Percentiles rank a stretch among this genome's conserved stretches.
Conservation (phyloP, 1,140 invertebrate species). For the Caerostris darwini region DNA sequence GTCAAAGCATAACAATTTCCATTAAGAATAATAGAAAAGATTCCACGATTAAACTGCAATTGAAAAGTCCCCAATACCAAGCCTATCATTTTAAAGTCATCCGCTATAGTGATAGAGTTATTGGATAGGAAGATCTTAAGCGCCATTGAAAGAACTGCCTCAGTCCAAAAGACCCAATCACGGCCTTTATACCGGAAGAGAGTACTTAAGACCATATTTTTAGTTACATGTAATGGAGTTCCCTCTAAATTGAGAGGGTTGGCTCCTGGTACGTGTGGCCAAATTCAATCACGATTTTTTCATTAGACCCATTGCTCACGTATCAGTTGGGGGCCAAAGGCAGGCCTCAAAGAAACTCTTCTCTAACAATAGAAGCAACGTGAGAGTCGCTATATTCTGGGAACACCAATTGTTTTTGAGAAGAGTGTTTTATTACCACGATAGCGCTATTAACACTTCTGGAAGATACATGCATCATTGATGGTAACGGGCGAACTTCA, state of each 20-base stretch:
- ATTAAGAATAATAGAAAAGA: background rate
- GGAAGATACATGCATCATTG: background rate
- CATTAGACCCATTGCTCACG: conserved; percentile 60
- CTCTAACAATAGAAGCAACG: conserved; percentile 57
- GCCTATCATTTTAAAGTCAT: conserved; percentile 53
- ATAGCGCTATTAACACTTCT: conserved; percentile 47
- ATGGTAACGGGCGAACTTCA: background rate
- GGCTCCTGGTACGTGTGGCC: conserved; percentile 45
- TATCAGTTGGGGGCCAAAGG: background rate
- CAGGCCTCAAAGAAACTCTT: background rate
- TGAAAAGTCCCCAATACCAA: background rate
- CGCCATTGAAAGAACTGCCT: conserved; percentile 23
- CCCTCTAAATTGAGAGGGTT: conserved; percentile 56
- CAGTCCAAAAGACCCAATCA: background rate
- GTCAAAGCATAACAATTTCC: background rate
- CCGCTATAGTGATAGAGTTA: conserved; percentile 65
- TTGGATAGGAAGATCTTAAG: conserved; percentile 16
- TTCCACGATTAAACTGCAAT: conserved; percentile 34
- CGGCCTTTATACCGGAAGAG: conserved; percentile 56
- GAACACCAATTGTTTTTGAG: conserved; percentile 39
- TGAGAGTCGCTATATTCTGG: background rate
- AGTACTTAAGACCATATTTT: conserved; percentile 64
- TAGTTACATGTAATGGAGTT: conserved; percentile 54
- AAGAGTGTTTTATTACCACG: conserved; percentile 7
- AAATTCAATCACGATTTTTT: conserved; percentile 74